Evolutionary conservation across 1,140 invertebrate species (phyloP).

Genomic region (Diuraphis noxia): DNA sequence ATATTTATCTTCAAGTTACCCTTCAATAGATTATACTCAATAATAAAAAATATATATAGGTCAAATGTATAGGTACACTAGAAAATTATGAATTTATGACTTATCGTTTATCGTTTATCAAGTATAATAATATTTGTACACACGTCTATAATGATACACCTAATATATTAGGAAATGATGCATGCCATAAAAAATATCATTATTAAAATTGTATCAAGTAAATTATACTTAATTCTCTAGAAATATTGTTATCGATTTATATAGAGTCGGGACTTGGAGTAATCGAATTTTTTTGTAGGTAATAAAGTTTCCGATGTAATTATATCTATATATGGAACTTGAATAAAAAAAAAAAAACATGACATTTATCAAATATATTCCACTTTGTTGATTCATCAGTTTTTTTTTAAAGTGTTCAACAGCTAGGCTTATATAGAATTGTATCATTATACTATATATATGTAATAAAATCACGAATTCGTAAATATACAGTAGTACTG

Average conservation of each 20-base stretch:
- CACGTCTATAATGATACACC: not conserved
- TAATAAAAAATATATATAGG: not conserved
- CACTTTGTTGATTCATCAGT: not conserved
- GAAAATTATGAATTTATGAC: not conserved
- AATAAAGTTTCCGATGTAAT: not conserved
- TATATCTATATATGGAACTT: too few species aligned
- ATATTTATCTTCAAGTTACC: not conserved
- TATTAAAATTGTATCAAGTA: not conserved
- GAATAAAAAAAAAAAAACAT: not conserved
- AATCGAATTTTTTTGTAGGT: not conserved
- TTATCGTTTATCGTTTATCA: not conserved
- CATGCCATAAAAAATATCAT: not conserved
- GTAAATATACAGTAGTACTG: not conserved
- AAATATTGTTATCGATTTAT: not conserved
- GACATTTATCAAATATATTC: not conserved
- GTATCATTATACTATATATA: not conserved
- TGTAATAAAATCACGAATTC: not conserved
- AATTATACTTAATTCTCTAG: too few species aligned
- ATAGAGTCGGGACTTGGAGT: not conserved
- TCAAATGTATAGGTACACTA: not conserved
- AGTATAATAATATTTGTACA: not conserved
- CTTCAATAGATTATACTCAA: not conserved
- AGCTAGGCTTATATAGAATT: not conserved
- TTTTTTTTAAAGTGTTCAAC: not conserved
- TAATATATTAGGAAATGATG: not conserved